Evolutionary conservation across 1,140 invertebrate species (phyloP).

Genomic region (Drosophila nikananu): DNA sequence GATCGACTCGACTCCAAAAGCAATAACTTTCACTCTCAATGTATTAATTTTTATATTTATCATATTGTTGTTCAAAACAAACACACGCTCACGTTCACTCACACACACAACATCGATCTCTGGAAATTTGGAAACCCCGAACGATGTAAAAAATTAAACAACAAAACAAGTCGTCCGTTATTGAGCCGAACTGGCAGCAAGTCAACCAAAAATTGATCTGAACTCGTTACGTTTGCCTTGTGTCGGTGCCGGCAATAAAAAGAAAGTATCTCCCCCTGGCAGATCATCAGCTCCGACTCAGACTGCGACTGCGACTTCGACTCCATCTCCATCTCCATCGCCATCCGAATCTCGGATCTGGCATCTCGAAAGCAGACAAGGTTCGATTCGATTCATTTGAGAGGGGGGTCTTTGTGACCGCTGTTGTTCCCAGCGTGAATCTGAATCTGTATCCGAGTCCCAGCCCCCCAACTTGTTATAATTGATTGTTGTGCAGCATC

Average conservation of each 20-base stretch:
- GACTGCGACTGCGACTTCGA: constrained; percentile 27
- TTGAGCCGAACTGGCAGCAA: constrained; percentile 65
- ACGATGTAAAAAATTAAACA: constrained; percentile 43
- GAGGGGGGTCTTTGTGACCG: constrained; percentile 54
- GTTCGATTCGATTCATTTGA: constrained; percentile 70
- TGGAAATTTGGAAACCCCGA: constrained; percentile 61
- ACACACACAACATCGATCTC: constrained; percentile 30
- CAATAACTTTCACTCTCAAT: constrained; percentile 85
- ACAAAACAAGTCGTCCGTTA: constrained; percentile 71
- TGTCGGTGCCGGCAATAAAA: constrained; percentile 75
- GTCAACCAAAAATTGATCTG: constrained; percentile 83
- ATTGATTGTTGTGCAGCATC: constrained; percentile 81
- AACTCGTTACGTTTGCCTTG: constrained; percentile 80
- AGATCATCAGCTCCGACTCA: constrained; percentile 53
- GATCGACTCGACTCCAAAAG: constrained; percentile 70
- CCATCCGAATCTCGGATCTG: constrained; percentile 21
- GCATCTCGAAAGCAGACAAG: constrained; percentile 32
- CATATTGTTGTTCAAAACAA: constrained; percentile 77
- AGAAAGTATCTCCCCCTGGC: constrained; percentile 78
- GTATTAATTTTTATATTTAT: constrained; percentile 85
- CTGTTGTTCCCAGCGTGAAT: constrained; percentile 36
- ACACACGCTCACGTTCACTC: constrained; percentile 42
- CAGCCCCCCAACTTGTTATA: constrained; percentile 63
- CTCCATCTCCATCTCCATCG: constrained; percentile 20
- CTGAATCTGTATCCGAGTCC: constrained; percentile 24